A percentile compares a stretch with the other conserved stretches of the same genome.
phyloP scores from a whole-genome alignment of 2,113 vertebrate genomes.

The Anguilla japonica region DNA sequence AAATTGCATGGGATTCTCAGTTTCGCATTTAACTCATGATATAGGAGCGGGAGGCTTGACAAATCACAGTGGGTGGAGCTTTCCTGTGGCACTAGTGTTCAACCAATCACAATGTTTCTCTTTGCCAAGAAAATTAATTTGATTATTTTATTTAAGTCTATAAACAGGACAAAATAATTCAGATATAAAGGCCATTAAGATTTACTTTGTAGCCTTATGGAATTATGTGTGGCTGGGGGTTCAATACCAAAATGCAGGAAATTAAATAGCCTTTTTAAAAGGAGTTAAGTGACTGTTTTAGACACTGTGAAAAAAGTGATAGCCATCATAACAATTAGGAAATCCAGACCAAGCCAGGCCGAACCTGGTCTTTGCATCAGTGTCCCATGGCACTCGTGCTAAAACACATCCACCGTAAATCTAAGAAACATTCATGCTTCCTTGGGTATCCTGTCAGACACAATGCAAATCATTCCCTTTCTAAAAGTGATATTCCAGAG shows the following conservation, averaged over 20 bases:
- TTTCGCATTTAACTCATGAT: background rate
- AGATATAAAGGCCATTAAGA: background rate
- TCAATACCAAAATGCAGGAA: background rate
- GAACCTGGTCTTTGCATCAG: background rate
- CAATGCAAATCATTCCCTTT: background rate
- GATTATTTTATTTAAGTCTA: background rate
- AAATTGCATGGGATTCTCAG: background rate
- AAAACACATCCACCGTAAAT: background rate
- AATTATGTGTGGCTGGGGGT: background rate
- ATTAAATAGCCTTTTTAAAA: background rate
- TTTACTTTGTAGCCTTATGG: background rate
- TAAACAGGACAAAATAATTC: background rate
- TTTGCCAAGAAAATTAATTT: background rate
- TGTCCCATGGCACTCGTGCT: background rate
- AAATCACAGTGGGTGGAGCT: background rate
- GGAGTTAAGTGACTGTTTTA: background rate
- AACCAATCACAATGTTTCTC: background rate
- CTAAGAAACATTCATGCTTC: background rate
- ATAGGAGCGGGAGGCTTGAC: background rate
- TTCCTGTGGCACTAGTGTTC: background rate
- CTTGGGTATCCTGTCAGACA: background rate
- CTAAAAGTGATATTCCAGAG: background rate
- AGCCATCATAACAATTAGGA: too few relatives aligned
- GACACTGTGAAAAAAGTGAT: background rate
- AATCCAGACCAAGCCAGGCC: background rate